phyloP scores from a whole-genome alignment of 2,797 vertebrate genomes.

The Fringilla coelebs region DNA sequence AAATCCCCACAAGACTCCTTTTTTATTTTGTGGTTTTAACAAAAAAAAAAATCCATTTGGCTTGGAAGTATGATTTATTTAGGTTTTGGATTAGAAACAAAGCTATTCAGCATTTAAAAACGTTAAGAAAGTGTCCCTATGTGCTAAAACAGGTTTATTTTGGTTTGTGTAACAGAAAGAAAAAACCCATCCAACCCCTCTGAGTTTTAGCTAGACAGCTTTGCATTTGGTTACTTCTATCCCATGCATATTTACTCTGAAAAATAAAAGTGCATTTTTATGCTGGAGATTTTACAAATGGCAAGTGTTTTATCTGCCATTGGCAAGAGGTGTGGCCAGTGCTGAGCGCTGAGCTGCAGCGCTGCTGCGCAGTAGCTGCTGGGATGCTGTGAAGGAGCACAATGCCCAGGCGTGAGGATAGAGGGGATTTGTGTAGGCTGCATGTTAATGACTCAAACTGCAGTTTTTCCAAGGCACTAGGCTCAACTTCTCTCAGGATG shows the following conservation, averaged over 20 bases:
- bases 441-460: neutral
- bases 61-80: neutral
- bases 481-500: neutral
- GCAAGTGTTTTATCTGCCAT: neutral
- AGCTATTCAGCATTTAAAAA: neutral
- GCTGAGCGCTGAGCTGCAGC: neutral
- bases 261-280: neutral
- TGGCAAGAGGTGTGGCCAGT: neutral
- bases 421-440: neutral
- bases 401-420: neutral
- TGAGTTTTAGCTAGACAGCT: neutral
- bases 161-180: neutral
- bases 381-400: neutral
- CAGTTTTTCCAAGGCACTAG: neutral
- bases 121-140: neutral
- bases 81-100: neutral
- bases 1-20: rapidly evolving
- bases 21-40: neutral
- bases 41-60: neutral
- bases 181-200: neutral
- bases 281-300: neutral
- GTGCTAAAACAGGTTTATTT: neutral
- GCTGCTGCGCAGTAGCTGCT: rapidly evolving
- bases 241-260: neutral
- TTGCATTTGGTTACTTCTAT: neutral